Base-by-base conservation (phyloP, 2,888 invertebrate species). In the Hypomecis punctinalis region DNA sequence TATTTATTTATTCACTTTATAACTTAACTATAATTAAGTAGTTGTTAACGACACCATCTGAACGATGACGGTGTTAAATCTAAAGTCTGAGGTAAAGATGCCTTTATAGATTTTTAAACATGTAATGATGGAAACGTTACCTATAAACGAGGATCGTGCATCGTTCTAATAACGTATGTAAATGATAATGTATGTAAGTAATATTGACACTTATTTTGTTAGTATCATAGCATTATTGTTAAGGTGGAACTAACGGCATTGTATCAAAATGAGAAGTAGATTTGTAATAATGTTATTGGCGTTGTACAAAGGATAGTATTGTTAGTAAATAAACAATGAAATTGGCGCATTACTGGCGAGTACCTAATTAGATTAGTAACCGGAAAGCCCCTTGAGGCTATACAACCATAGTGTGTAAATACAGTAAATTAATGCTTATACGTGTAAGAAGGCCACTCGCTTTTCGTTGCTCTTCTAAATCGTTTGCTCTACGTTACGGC, bases 331-430 rank as follows among this genome's bases (percentile, higher is more conserved):
- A 90, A 86, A 87, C 85, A 85, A 89, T 85, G 80, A 89, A 91
- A 91, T 93, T 91, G 92, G 92, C 93, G 93, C 93, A 93, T 93
- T 93, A 92, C 93, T 93, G 91, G 92, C 91, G 92, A 92, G 93
- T 93, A 93, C 93, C 93, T 93, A 90, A 93, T 91, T 93, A 93
- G 92, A 83, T 81, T 92, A 93, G 90, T 85, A 84, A 87, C 86
- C 87, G 84, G 82, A 80, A 81, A 86, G 91, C 90, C 92, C 85
- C 62, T 76, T 75, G 92, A 91, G 92, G 92, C 92, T 91, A 87
- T 76, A 84, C 85, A 84, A 81, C 81, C 75, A 81, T 79, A 72
- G 65, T 68, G 83, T 89, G 88, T 90, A 89, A 86, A 90, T 91
- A 91, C 81, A 85, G 42, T 69, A 65, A 63, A 83, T 74, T 81